A percentile compares a stretch with the other conserved stretches of the same genome.
Conservation (phyloP, 1,140 invertebrate genomes). For the Teleopsis dalmanni region DNA sequence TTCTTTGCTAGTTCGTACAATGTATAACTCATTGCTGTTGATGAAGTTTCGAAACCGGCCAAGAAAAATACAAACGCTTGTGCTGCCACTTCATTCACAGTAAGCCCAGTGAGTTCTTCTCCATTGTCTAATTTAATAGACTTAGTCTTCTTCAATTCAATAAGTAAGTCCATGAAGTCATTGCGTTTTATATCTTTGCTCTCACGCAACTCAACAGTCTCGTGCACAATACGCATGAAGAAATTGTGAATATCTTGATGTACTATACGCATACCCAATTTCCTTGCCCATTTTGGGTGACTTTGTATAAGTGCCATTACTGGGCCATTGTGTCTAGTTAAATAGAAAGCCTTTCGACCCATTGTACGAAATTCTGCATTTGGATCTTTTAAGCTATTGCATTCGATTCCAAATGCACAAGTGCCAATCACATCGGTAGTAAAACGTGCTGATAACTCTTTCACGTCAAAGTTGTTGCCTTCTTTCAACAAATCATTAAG, state of each 20-base stretch:
- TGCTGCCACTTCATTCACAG: constrained; percentile 33
- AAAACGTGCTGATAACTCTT: constrained; percentile 52
- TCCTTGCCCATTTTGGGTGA: constrained; percentile 20
- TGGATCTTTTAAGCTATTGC: constrained; percentile 44
- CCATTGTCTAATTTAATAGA: constrained; percentile 18
- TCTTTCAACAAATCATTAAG: constrained; percentile 13
- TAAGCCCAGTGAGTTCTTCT: constrained; percentile 24
- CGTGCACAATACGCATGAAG: constrained; percentile 37
- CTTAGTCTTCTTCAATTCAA: constrained; percentile 25
- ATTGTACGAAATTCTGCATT: constrained; percentile 45
- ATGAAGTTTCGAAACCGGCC: constrained; percentile 39
- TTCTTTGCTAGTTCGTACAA: constrained; percentile 42
- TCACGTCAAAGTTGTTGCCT: constrained; percentile 44
- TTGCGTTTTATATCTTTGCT: constrained; percentile 36
- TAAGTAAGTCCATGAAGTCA: constrained; percentile 44
- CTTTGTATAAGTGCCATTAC: constrained; percentile 19
- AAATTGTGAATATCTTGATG: constrained; percentile 37
- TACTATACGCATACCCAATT: constrained; percentile 20
- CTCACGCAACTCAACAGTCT: constrained; percentile 41
- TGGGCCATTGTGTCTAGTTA: constrained; percentile 15
- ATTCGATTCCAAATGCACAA: constrained; percentile 49
- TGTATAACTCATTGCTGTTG: constrained; percentile 44
- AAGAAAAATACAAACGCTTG: constrained; percentile 36
- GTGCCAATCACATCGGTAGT: constrained; percentile 54
- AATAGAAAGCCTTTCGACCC: constrained; percentile 24